A percentile compares a stretch with the other conserved stretches of the same genome.
Evolutionary conservation across 2,888 invertebrate genomes (phyloP).

Genomic region (Heliconius ismenius): DNA sequence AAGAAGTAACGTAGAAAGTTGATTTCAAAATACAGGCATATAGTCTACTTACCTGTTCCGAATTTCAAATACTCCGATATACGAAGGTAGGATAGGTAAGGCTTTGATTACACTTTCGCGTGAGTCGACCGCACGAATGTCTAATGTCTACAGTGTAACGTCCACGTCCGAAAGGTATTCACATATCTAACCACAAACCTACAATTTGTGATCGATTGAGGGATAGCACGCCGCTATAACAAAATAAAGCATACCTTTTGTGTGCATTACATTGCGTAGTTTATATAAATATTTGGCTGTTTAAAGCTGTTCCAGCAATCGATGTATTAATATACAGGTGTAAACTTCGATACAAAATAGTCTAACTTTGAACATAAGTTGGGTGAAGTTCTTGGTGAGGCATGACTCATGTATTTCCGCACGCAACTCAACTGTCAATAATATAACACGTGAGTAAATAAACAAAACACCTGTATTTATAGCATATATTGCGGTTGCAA

Average conservation of each 20-base stretch:
- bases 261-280: constrained; percentile 26
- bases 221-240: constrained; percentile 34
- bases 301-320: constrained; percentile 14
- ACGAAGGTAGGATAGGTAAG: constrained; percentile 31
- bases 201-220: constrained; percentile 47
- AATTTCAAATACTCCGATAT: constrained; percentile 38
- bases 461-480: constrained; percentile 27
- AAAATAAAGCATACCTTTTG: constrained; percentile 31
- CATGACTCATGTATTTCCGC: constrained; percentile 60
- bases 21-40: constrained; percentile 26
- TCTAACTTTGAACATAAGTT: constrained; percentile 30
- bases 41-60: constrained; percentile 27
- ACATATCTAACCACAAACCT: constrained; percentile 46
- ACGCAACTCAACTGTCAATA: constrained; percentile 61
- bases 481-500: constrained; percentile 8
- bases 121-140: constrained; percentile 46
- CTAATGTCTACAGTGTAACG: constrained; percentile 43
- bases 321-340: constrained; percentile 34
- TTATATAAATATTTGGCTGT: constrained; percentile 9
- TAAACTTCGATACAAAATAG: constrained; percentile 1
- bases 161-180: constrained; percentile 46
- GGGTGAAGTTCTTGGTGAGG: constrained; percentile 51
- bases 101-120: constrained; percentile 47
- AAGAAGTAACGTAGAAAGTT: constrained; percentile 36
- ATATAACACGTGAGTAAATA: constrained; percentile 46